These are phyloP conservation scores for Eueremaeus valkanovi DNA, from an alignment of 2,888 invertebrate genomes.

Conservation along the genomic window DNA sequence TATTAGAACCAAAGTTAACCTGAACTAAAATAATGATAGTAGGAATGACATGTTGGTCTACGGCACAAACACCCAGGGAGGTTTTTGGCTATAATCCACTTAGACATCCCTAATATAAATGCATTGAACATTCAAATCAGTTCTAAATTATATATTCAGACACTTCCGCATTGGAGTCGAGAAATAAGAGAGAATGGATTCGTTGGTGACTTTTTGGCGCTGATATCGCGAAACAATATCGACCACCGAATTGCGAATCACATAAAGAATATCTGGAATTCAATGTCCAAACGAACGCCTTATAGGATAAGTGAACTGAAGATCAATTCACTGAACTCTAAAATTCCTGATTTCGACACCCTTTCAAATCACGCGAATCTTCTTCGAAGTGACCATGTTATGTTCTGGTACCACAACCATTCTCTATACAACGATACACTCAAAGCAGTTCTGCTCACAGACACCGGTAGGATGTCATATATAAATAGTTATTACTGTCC, in stretches of 20 bases:
- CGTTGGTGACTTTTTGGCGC: conserved; percentile 51
- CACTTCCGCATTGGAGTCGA: conserved; percentile 33
- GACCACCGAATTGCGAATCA: conserved; percentile 49
- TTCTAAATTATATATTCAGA: conserved; percentile 16
- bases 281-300: conserved; percentile 1
- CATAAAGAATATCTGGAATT: conserved; percentile 42
- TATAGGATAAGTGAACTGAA: conserved; percentile 48
- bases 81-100: too few species aligned
- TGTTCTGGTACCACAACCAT: conserved; percentile 52
- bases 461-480: too few species aligned
- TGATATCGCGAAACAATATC: conserved; percentile 50
- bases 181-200: conserved; percentile 36
- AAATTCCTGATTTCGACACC: conserved; percentile 48
- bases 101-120: too few species aligned
- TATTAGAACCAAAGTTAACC: too few species aligned
- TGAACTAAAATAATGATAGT: too few species aligned
- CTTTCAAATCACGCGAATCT: conserved; percentile 51
- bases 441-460: conserved; percentile 52
- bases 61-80: too few species aligned
- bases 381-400: conserved; percentile 51
- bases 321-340: conserved; percentile 48
- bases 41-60: too few species aligned
- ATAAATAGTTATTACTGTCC: too few species aligned
- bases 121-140: too few species aligned
- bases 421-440: conserved; percentile 48